A percentile compares a stretch with the other conserved stretches of the same genome.
phyloP scores from a whole-genome alignment of 1,140 invertebrate species.

The Aleiodes sp. region DNA sequence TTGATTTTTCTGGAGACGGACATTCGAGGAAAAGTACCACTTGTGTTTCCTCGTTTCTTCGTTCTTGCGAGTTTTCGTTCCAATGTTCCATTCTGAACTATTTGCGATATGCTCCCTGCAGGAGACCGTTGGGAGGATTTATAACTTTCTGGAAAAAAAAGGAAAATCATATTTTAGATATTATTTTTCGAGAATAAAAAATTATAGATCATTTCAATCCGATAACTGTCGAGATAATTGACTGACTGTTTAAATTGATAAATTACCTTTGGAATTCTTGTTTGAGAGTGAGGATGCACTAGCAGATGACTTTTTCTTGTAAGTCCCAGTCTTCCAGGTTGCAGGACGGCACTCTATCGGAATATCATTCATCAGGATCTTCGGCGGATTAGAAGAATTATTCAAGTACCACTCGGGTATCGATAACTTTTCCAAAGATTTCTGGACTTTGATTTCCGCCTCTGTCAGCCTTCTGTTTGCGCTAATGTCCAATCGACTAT shows the following conservation, averaged over 20 bases:
- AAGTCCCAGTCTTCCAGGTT: conserved; percentile 33
- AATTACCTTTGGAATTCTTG: conserved; percentile 22
- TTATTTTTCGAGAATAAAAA: neutral
- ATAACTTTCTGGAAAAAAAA: neutral
- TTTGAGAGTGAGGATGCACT: neutral
- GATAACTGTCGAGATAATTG: neutral
- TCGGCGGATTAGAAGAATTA: conserved; percentile 43
- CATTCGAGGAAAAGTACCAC: conserved; percentile 32
- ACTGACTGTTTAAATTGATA: neutral
- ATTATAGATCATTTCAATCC: neutral
- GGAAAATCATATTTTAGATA: neutral
- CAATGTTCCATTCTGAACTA: neutral
- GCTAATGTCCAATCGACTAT: conserved; percentile 16
- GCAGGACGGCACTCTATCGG: conserved; percentile 39
- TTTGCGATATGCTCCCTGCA: too few relatives aligned
- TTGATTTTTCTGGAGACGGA: conserved; percentile 20
- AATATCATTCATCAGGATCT: conserved; percentile 37
- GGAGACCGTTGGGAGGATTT: neutral
- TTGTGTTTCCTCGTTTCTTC: neutral
- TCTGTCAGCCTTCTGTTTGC: conserved; percentile 53
- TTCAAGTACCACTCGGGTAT: conserved; percentile 71
- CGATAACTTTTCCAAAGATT: conserved; percentile 67
- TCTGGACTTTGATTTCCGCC: conserved; percentile 67
- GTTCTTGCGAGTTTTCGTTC: neutral
- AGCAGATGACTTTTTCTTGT: neutral